Base-by-base conservation (phyloP, 2,113 vertebrate species). In the Bos javanicus region DNA sequence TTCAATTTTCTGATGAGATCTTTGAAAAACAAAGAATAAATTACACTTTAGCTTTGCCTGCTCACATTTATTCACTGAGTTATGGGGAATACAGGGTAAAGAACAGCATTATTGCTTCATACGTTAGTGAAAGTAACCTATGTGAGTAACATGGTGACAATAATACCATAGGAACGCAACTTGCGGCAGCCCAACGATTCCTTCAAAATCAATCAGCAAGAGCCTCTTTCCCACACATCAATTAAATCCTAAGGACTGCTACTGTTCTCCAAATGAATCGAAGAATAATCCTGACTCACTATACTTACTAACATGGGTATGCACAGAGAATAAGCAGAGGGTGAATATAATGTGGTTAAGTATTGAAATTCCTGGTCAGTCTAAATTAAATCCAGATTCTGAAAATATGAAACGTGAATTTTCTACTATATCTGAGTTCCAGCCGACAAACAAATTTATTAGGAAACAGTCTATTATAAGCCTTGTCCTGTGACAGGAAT, bases 1-100 rank as follows among this genome's bases (percentile, higher is more conserved):
- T 99, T 99, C 98, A 97, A 99, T 98, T 99, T 99, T 99, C 99
- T 99, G 98, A 99, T 99, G 98, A 99, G 99, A 99, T 98, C 99
- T 98, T 95, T 99, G 97, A 67, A 98, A 97, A 98, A 97, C 96
- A 98, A 98, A 98, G 89, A 93, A 71, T 5, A 95, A 98, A 97
- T 90, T 96, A 98, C 30, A 39, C 67, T 86, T 92, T 25, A 84
- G 25, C 25, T 71, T 48, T 91, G 36, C 39, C 30, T 74, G 10
- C 25, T 90, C 71, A 59, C 54, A 81, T 28, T 59, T 92, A 43
- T 86, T 78, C 95, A 71, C 46, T 54, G 87, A 76, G 25, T 81
- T 76, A 97, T 26, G 17, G n/a, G 13, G 46, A 86, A 88, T 12
- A 88, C 71, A 25, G 12, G 46, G 33, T 43, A 90, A 87, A 64